These are phyloP conservation scores for Timandra comae DNA, from an alignment of 2,888 invertebrate species.

Conservation along the genomic window DNA sequence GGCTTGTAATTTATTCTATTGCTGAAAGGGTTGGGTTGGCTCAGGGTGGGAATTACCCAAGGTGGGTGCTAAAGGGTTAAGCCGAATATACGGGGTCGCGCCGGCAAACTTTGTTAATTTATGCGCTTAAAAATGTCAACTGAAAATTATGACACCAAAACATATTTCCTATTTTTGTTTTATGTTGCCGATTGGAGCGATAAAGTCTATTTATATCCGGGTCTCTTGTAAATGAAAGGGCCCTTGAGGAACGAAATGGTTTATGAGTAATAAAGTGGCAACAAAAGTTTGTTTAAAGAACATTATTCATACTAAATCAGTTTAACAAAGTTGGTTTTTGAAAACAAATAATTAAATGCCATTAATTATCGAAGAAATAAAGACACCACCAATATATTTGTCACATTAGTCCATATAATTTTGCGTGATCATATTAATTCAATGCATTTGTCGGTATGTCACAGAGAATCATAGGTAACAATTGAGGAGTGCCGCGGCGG, in stretches of 20 bases:
- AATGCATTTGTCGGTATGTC: constrained; percentile 11
- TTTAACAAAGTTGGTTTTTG: too few relatives aligned
- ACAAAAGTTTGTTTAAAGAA: not conserved
- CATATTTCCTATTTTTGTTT: constrained; percentile 70
- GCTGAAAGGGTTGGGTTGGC: constrained; percentile 73
- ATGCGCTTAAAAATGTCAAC: constrained; percentile 77
- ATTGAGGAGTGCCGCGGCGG: constrained; percentile 55
- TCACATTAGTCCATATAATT: too few relatives aligned
- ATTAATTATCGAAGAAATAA: too few relatives aligned
- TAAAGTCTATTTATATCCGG: constrained; percentile 14
- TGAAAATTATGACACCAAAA: constrained; percentile 74
- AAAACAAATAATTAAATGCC: too few relatives aligned
- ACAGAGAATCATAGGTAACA: constrained; percentile 29
- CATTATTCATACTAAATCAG: too few relatives aligned
- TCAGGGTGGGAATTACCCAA: constrained; percentile 75
- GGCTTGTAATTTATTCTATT: constrained; percentile 77
- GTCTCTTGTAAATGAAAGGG: not conserved
- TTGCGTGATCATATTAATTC: too few relatives aligned
- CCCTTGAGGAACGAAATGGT: too few relatives aligned
- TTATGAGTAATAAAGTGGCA: too few relatives aligned
- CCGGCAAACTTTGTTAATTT: constrained; percentile 75
- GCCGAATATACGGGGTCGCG: constrained; percentile 73
- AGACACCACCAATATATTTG: too few relatives aligned
- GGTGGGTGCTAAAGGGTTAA: constrained; percentile 78
- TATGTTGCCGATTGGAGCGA: constrained; percentile 43